phyloP scores from a whole-genome alignment of 1,140 invertebrate genomes.

The Eumaeus atala region DNA sequence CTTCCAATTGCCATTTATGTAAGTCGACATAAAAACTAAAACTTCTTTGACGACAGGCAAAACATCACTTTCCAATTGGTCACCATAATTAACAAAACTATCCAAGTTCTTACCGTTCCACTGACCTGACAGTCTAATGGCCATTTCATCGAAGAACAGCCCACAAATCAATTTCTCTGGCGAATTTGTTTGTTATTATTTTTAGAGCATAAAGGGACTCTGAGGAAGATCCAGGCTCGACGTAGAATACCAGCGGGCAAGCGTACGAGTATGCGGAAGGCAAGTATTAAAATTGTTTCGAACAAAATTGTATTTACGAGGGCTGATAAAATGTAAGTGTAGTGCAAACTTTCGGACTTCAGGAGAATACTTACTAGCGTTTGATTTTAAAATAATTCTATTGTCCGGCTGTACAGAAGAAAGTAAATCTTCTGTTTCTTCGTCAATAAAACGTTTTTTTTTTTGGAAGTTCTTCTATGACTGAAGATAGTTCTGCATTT shows the following conservation, averaged over 20 bases:
- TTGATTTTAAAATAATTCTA: not conserved
- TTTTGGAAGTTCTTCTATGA: constrained; percentile 6
- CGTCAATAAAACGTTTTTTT: not conserved
- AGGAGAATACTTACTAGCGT: not conserved
- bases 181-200: not conserved
- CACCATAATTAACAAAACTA: constrained; percentile 27
- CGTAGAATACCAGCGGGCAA: constrained; percentile 23
- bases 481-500: not conserved
- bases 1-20: constrained; percentile 41
- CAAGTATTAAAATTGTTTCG: constrained; percentile 13
- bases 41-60: constrained; percentile 33
- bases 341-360: constrained; percentile 10
- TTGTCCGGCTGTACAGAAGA: not conserved
- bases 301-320: constrained; percentile 22
- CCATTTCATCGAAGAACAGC: constrained; percentile 40
- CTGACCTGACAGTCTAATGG: constrained; percentile 31
- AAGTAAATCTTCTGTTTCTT: constrained; percentile 3
- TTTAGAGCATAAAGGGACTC: constrained; percentile 22
- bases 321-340: constrained; percentile 14
- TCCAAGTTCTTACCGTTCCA: constrained; percentile 27
- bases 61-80: constrained; percentile 21
- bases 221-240: constrained; percentile 23
- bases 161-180: constrained; percentile 19
- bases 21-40: constrained; percentile 39
- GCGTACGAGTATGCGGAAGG: constrained; percentile 23